Base-by-base conservation (phyloP, 2,797 vertebrate species). In the Dendrocincla tyrannina region DNA sequence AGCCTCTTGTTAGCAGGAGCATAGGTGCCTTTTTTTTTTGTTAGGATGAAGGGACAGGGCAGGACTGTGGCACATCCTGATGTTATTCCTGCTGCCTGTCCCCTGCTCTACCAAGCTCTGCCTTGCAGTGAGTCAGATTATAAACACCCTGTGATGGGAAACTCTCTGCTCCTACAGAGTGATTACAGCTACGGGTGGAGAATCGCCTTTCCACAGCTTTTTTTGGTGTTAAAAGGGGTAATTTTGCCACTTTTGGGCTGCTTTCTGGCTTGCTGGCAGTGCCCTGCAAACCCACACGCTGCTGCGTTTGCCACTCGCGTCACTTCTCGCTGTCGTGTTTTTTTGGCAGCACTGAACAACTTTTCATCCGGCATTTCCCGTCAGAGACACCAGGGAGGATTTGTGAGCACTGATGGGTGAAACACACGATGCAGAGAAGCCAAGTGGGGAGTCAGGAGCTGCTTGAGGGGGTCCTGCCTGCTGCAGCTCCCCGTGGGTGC, bases 101-200 rank as follows among this genome's bases (percentile, higher is more conserved):
- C 67, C 78, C 15, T 69, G 23, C 6, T 20, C 80, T 50, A 4
- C 35, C 1, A 0, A 62, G 50, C 4, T 0, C 67, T 68, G 62
- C 70, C 46, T 53, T 6, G 33, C 50, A 35, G 64, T 12, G 6
- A 44, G 37, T 53, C 58, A 22, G 50, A 10, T 52, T 28, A 2
- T 11, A 37, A 37, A 63, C 74, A 44, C 28, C 17, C 39, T 13
- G 72, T 32, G 60, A 46, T 13, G 52, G 79, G 75, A 74, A 95
- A 78, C 66, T 8, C 75, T 58, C 68, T 50, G 32, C 50, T 49
- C 53, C 47, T 84, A n/a, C 69, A 10, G 24, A 9, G 16, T 7
- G 28, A 10, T 35, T 44, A 9, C 63, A 35, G 41, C 47, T 41
- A 7, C 25, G 50, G 59, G 55, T 0, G 3, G 52, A 67, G 63